Evolutionary conservation across 2,797 vertebrate species (phyloP).

Genomic region (Triplophysa bombifrons): DNA sequence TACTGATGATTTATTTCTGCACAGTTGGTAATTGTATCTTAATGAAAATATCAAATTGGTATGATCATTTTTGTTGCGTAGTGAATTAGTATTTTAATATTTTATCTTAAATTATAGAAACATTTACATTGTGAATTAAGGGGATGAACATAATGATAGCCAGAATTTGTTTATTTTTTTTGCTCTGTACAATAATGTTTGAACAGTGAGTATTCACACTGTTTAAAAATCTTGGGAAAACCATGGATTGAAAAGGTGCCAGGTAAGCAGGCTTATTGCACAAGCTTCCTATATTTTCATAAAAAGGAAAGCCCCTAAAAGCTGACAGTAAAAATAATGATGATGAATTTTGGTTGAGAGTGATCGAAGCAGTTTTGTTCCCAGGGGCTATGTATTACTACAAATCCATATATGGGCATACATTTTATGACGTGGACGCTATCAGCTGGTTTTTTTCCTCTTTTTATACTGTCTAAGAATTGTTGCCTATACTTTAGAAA

Average conservation of each 20-base stretch:
- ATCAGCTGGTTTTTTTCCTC: not conserved
- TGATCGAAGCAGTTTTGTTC: conserved; percentile 2
- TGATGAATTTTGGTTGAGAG: not conserved
- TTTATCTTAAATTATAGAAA: not conserved
- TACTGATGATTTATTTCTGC: too few species aligned
- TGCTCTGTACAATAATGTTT: not conserved
- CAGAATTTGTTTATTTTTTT: not conserved
- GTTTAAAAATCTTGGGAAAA: not conserved
- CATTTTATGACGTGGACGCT: conserved; percentile 8
- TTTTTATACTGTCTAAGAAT: not conserved
- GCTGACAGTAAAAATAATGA: not conserved
- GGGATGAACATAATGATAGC: not conserved
- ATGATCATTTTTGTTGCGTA: not conserved
- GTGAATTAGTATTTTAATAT: too few species aligned
- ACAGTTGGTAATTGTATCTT: not conserved
- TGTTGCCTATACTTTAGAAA: conserved; percentile 11
- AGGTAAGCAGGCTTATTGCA: not conserved
- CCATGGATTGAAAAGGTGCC: not conserved
- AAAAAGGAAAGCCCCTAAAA: not conserved
- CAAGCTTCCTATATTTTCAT: not conserved
- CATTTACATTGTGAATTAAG: not conserved
- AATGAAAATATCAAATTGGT: not conserved
- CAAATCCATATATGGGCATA: conserved; percentile 20
- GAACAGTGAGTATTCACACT: not conserved
- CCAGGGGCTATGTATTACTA: conserved; percentile 1